Evolutionary conservation across 1,140 invertebrate species (phyloP).

Genomic region (Aricia agestis): DNA sequence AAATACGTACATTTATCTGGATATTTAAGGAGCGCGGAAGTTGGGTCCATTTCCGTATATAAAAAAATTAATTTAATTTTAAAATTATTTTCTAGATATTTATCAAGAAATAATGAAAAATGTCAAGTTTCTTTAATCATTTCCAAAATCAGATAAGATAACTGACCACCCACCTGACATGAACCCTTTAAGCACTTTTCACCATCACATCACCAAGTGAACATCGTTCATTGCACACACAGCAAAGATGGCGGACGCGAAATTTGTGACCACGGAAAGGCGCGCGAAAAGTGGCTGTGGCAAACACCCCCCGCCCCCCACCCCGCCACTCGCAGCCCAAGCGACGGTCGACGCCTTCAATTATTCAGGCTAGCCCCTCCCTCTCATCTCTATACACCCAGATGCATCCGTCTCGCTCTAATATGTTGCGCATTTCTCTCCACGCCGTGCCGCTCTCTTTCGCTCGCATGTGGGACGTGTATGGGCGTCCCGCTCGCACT

Average conservation of each 20-base stretch:
- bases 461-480: neutral
- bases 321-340: slow-evolving; percentile 52
- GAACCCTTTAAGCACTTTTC: slow-evolving; percentile 24
- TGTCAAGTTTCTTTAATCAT: neutral
- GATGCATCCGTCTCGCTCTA: slow-evolving; percentile 40
- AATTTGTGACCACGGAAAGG: slow-evolving; percentile 60
- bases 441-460: slow-evolving; percentile 27
- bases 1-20: no score
- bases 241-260: slow-evolving; percentile 54
- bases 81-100: no score
- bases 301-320: slow-evolving; percentile 32
- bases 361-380: slow-evolving; percentile 53
- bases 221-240: slow-evolving; percentile 45
- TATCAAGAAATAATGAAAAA: no score
- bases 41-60: no score
- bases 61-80: no score
- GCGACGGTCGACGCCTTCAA: slow-evolving; percentile 60
- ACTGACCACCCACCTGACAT: slow-evolving; percentile 12
- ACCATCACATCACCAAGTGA: slow-evolving; percentile 39
- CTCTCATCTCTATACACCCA: slow-evolving; percentile 28
- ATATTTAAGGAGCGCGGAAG: no score
- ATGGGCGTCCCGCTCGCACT: slow-evolving; percentile 38
- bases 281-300: slow-evolving; percentile 51
- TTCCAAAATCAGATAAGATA: neutral
- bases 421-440: slow-evolving; percentile 56